Base-by-base conservation (phyloP, 2,797 vertebrate genomes). In the Ctenopoma multispine region DNA sequence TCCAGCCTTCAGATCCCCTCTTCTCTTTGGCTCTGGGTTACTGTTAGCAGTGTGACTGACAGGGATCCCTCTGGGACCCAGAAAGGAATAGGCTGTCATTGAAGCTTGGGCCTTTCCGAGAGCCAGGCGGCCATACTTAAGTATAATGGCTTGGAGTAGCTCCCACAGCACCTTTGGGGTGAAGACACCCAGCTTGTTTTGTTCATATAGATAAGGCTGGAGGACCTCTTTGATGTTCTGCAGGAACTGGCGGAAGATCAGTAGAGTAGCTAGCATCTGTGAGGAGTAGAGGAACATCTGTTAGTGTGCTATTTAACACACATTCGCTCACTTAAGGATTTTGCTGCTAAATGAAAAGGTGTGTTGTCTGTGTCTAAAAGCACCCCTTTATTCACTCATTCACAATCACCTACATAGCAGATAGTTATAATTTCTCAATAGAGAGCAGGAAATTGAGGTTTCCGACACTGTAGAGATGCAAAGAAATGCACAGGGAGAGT, bases 161-260 rank as follows among this genome's bases (percentile, higher is more conserved):
- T 95, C 95, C 81, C 93, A 94, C 51, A 95, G 47, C 11, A 94
- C 79, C 62, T 79, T 93, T 1, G 94, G 82, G 21, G 87, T 94
- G 29, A 97, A 93, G 79, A 97, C 94, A 1, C 96, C 96, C 0
- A 95, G 90, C 79, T 96, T 95, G 72, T 96, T 93, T 51, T 96
- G 94, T 43, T 95, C 95, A 53, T 96, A 96, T 15, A 97, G 88
- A 73, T 97, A 96, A 0, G 96, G 97, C 90, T 97, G 96, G 0
- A 97, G 93, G 50, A 96, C 96, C 86, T 98, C 96, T 21, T 96
- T 94, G 58, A 97, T 86, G 46, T 97, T 97, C 93, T 97, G 96
- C 10, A 98, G 92, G 84, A 98, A 95, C 92, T 98, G 97, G 12
- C 97, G 96, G 43, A 97, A 97, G 88, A 98, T 95, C 85, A 98